A percentile compares a stretch with the other conserved stretches of the same genome.
phyloP scores from a whole-genome alignment of 2,888 invertebrate genomes.

The Acronicta aceris region DNA sequence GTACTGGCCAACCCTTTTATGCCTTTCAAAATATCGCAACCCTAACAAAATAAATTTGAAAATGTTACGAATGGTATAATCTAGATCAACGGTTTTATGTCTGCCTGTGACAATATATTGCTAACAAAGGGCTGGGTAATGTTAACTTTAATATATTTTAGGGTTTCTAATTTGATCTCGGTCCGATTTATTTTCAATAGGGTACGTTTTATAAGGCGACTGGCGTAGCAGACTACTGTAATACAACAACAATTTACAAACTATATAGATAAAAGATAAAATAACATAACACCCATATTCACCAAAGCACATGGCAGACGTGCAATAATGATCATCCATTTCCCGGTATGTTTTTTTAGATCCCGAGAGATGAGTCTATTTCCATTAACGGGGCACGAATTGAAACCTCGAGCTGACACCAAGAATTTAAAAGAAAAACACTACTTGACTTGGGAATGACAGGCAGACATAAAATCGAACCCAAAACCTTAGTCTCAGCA shows the following conservation, averaged over 20 bases:
- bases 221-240: neutral
- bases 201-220: neutral
- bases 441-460: too few relatives aligned
- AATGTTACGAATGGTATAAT: constrained; percentile 31
- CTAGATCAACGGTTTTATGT: constrained; percentile 24
- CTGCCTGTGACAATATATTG: constrained; percentile 32
- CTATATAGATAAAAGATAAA: too few relatives aligned
- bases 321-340: too few relatives aligned
- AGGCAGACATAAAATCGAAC: too few relatives aligned
- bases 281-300: too few relatives aligned
- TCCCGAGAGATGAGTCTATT: too few relatives aligned
- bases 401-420: too few relatives aligned
- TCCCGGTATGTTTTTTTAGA: too few relatives aligned
- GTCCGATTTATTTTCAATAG: constrained; percentile 23
- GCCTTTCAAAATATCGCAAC: constrained; percentile 24
- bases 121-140: constrained; percentile 10
- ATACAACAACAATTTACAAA: neutral
- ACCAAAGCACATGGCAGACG: too few relatives aligned
- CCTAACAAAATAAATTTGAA: constrained; percentile 37
- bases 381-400: too few relatives aligned
- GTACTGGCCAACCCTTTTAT: constrained; percentile 39
- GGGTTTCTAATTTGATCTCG: constrained; percentile 20
- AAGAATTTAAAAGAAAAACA: too few relatives aligned
- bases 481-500: too few relatives aligned
- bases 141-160: constrained; percentile 26